phyloP scores from a whole-genome alignment of 2,888 invertebrate species.

The Polymixis flavicincta region DNA sequence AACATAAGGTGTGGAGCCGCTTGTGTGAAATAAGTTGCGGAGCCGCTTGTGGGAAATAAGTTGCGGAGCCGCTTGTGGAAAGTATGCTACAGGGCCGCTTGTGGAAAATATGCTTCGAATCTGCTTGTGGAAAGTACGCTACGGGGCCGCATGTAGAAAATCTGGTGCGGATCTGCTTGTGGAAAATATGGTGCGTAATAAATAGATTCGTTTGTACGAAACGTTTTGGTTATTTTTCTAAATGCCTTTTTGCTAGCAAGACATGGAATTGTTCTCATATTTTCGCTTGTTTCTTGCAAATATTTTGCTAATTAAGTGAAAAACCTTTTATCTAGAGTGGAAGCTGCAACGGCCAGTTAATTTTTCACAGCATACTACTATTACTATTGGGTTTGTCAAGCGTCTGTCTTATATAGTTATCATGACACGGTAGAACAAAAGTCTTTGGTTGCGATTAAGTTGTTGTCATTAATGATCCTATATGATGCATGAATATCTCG shows the following conservation, averaged over 20 bases:
- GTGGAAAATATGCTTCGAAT: too few species aligned
- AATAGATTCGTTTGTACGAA: too few species aligned
- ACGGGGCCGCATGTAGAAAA: too few species aligned
- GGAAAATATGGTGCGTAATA: too few species aligned
- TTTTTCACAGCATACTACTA: too few species aligned
- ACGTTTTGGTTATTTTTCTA: not conserved
- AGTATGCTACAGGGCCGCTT: too few species aligned
- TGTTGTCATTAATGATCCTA: not conserved
- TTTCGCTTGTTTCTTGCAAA: not conserved
- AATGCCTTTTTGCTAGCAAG: not conserved
- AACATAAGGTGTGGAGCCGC: conserved; percentile 60
- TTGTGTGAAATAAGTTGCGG: too few species aligned
- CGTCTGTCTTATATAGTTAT: not conserved
- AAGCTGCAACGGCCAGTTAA: too few species aligned
- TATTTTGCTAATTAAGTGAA: not conserved
- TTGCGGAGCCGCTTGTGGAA: too few species aligned
- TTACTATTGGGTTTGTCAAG: not conserved
- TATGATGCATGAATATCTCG: not conserved
- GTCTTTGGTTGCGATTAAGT: not conserved
- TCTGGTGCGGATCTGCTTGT: too few species aligned
- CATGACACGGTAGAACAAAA: not conserved
- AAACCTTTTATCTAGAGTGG: not conserved
- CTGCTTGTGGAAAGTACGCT: too few species aligned
- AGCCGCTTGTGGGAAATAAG: too few species aligned
- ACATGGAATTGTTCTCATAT: not conserved